Conservation (phyloP, 92 coral and sea anemone species). For the Zoanthus sociatus region DNA sequence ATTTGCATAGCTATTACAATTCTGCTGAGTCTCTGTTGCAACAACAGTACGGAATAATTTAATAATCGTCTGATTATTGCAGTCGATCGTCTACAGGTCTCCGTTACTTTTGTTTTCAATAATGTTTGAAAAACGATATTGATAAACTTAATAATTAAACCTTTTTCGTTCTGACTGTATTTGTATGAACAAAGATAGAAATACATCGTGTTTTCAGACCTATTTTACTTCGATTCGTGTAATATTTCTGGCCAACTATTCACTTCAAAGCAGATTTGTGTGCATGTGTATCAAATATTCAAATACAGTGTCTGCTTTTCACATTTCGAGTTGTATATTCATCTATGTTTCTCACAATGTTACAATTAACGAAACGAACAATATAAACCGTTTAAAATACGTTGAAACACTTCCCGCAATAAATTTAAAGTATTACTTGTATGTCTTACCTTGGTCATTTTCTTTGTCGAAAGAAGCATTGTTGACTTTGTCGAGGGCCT, state of each 20-base stretch:
- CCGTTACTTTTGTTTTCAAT: background rate
- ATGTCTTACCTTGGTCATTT: conserved; percentile 28
- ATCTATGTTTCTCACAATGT: background rate
- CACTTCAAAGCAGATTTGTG: too few relatives aligned
- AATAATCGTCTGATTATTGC: background rate
- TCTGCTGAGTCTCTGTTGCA: conserved; percentile 3
- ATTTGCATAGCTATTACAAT: conserved; percentile 11
- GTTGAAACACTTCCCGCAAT: background rate
- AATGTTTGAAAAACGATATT: background rate
- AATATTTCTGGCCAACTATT: background rate
- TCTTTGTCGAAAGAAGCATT: conserved; percentile 56
- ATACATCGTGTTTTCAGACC: background rate
- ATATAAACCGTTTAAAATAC: background rate
- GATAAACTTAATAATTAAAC: background rate
- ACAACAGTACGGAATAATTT: conserved; percentile 10
- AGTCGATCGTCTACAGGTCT: background rate
- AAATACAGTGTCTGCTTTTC: background rate
- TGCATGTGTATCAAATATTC: background rate
- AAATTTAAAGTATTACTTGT: background rate
- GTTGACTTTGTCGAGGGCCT: conserved; percentile 91
- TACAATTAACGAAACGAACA: background rate
- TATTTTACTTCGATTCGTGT: background rate
- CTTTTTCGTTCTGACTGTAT: background rate
- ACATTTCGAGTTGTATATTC: conserved; percentile 11
- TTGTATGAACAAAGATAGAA: background rate